These are phyloP conservation scores for Hypena proboscidalis DNA, from an alignment of 2,888 invertebrate species.

Conservation along the genomic window DNA sequence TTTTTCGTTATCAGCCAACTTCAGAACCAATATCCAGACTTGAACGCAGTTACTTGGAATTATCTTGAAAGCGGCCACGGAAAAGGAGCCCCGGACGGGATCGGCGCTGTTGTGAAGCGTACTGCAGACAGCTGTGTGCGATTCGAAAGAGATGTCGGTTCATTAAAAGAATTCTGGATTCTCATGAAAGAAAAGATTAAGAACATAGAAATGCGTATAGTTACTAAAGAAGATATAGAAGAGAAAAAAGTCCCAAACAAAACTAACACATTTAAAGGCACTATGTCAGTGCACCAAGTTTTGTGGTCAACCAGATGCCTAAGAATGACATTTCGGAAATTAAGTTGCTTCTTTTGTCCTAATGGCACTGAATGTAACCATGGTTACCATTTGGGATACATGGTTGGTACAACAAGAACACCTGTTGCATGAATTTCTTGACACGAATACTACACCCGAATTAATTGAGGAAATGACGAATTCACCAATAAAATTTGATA, in stretches of 20 bases:
- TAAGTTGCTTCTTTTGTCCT: conserved; percentile 12
- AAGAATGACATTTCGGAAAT: conserved; percentile 7
- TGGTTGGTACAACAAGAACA: conserved; percentile 8
- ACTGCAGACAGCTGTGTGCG: conserved; percentile 39
- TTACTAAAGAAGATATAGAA: conserved; percentile 13
- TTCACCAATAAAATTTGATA: conserved; percentile 4
- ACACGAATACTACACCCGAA: conserved; percentile 11
- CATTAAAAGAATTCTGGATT: conserved; percentile 4
- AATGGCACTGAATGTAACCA: conserved; percentile 9
- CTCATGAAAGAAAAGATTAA: conserved; percentile 8
- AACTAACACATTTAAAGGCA: conserved; percentile 7
- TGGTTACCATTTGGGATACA: conserved; percentile 10
- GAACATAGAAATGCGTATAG: conserved; percentile 10
- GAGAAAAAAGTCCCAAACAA: conserved; percentile 1
- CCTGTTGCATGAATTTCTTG: conserved; percentile 7
- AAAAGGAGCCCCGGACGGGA: conserved; percentile 52
- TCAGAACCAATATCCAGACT: conserved; percentile 2
- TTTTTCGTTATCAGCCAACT: conserved; percentile 16
- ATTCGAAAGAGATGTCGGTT: too few relatives aligned
- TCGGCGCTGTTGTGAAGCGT: conserved; percentile 49
- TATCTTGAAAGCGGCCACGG: conserved; percentile 51
- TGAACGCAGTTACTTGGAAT: conserved; percentile 43
- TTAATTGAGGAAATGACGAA: conserved; percentile 2
- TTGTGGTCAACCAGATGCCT: conserved; percentile 5
- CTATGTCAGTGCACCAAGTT: too few relatives aligned